A percentile compares a stretch with the other conserved stretches of the same genome.
Evolutionary conservation across 2,888 invertebrate species (phyloP).

Genomic region (Seira musarum): DNA sequence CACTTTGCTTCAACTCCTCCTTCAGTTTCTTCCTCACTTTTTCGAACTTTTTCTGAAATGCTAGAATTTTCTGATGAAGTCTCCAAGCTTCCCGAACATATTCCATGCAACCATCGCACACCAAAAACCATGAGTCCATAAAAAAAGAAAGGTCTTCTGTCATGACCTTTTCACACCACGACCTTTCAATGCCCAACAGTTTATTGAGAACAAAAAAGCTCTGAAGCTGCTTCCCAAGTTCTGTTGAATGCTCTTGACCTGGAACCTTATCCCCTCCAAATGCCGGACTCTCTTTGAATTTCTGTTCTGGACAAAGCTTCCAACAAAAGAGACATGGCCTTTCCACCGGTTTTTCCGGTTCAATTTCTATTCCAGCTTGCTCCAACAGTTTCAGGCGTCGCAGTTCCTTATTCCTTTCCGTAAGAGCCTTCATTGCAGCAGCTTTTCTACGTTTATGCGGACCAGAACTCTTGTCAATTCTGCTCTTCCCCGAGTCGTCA

Average conservation of each 20-base stretch:
- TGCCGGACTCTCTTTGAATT: no score
- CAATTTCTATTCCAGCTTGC: no score
- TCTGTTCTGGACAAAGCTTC: no score
- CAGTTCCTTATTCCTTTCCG: no score
- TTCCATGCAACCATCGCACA: background rate
- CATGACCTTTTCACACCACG: slow-evolving; percentile 17
- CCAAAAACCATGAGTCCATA: background rate
- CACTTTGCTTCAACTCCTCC: background rate
- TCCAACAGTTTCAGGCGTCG: no score
- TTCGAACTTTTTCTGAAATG: background rate
- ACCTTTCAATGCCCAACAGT: background rate
- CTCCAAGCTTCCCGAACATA: background rate
- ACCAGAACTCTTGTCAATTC: no score
- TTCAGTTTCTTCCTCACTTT: background rate
- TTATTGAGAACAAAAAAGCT: background rate
- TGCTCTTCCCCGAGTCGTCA: no score
- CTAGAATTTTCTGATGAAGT: slow-evolving; percentile 5
- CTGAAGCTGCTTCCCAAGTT: background rate
- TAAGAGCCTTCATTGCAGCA: no score
- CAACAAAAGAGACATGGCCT: no score
- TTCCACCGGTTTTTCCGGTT: no score
- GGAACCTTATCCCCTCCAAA: no score
- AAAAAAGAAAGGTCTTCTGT: background rate
- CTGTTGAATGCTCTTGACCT: background rate
- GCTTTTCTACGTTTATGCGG: no score